A percentile compares a stretch with the other conserved stretches of the same genome.
These are phyloP conservation scores for Trachurus trachurus DNA, from an alignment of 2,797 vertebrate genomes.

Conservation along the genomic window DNA sequence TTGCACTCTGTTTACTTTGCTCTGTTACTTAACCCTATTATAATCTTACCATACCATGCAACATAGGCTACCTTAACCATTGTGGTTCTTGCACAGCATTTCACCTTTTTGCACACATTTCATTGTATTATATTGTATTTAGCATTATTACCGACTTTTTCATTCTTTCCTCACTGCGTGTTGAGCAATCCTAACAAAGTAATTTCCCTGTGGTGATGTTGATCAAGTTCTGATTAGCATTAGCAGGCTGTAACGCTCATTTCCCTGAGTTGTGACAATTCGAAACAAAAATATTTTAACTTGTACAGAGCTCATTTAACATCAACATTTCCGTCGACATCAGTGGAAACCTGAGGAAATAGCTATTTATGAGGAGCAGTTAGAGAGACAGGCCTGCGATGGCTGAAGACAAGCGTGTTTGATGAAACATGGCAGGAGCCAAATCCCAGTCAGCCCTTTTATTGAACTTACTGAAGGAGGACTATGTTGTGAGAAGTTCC, in stretches of 20 bases:
- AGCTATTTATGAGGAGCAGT: conserved; percentile 52
- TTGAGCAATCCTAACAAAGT: too few species aligned
- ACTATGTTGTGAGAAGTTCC: conserved; percentile 77
- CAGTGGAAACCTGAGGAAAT: conserved; percentile 42
- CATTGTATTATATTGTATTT: too few species aligned
- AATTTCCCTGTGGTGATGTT: too few species aligned
- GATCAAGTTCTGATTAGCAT: background rate
- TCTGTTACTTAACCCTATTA: too few species aligned
- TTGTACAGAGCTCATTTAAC: conserved; percentile 23
- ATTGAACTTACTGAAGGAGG: conserved; percentile 78
- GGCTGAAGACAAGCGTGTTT: conserved; percentile 75
- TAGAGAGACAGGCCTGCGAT: conserved; percentile 69
- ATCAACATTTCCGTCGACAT: conserved; percentile 37
- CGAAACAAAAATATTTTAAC: conserved; percentile 10
- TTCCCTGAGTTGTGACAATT: conserved; percentile 26
- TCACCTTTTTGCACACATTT: too few species aligned
- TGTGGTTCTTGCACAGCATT: too few species aligned
- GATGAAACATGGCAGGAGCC: conserved; percentile 82
- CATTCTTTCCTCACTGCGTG: too few species aligned
- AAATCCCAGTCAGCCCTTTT: conserved; percentile 77
- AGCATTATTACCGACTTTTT: too few species aligned
- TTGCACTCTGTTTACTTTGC: too few species aligned
- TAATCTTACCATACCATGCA: too few species aligned
- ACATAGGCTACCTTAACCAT: too few species aligned
- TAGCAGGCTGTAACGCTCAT: background rate